A percentile compares a stretch with the other conserved stretches of the same genome.
Evolutionary conservation across 2,797 vertebrate species (phyloP).

Genomic region (Nannoperca australis): DNA sequence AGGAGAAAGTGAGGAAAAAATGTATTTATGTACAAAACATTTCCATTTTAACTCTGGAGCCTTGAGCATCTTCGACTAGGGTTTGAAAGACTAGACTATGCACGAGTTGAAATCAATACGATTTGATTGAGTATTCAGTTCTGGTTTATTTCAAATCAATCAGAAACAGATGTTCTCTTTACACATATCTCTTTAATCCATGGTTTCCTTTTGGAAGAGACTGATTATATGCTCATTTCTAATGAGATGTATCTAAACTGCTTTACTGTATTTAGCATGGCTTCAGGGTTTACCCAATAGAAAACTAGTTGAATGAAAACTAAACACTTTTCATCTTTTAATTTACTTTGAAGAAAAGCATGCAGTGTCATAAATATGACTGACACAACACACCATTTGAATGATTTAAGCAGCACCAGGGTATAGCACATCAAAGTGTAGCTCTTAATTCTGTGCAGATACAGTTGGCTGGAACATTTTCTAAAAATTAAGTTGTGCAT

Average conservation of each 20-base stretch:
- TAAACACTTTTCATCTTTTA: constrained; percentile 26
- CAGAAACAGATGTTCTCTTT: constrained; percentile 26
- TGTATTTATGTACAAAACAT: constrained; percentile 34
- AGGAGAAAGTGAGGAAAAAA: neutral
- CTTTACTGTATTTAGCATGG: constrained; percentile 15
- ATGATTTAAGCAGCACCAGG: constrained; percentile 9
- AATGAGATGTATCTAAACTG: constrained; percentile 11
- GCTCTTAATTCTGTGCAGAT: neutral
- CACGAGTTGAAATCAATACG: constrained; percentile 42
- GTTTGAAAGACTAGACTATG: constrained; percentile 23
- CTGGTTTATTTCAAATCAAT: constrained; percentile 44
- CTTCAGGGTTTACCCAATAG: constrained; percentile 31
- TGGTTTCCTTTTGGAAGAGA: constrained; percentile 14
- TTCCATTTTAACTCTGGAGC: constrained; percentile 32
- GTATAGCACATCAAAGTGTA: constrained; percentile 7
- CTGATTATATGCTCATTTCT: constrained; percentile 10
- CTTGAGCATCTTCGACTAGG: constrained; percentile 17
- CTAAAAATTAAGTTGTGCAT: neutral
- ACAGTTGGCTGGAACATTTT: neutral
- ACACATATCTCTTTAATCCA: constrained; percentile 25
- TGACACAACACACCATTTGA: constrained; percentile 21
- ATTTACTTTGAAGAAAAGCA: constrained; percentile 37
- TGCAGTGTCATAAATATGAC: constrained; percentile 27
- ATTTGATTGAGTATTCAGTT: constrained; percentile 55
- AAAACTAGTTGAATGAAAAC: constrained; percentile 35